Base-by-base conservation (phyloP, 92 coral and sea anemone species). In the Zoanthus solanderi region DNA sequence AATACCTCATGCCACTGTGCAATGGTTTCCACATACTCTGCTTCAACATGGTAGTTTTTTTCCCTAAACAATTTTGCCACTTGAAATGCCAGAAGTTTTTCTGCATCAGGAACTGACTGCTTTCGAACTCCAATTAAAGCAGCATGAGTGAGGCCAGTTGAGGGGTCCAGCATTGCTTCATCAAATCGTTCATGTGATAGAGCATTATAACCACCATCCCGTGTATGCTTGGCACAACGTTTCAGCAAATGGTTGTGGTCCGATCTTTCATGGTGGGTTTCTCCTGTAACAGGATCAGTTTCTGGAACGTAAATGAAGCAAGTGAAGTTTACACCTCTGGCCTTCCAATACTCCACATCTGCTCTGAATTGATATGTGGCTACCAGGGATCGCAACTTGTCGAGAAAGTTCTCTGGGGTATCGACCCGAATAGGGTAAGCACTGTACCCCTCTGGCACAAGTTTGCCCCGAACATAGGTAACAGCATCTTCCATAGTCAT, bases 91-190 rank as follows among this genome's bases (percentile, higher is more conserved):
- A 90, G 18, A 57, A 80, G 78, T 31, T 84, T 86, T 67, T 89
- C 92, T 5, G 92, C 89, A 78, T 90, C 92, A 1, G 79, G 85
- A 63, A 90, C 87, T 16, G 83, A 84, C 47, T 90, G 92, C 61
- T 82, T 90, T 18, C 93, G 1, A 4, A 31, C 76, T 14, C 90
- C 93, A 10, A 84, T 61, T 56, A 87, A 88, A 2, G 90, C 93
- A 5, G 90, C 87, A 86, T 86, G 84, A 4, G 93, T 87, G 23
- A 90, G 63, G 15, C 93, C 90, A 7, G 90, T 90, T 29, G 60
- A 29, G 30, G 84, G 85, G 68, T 79, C 42, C 2, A 9, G 52
- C 90, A 87, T 90, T 68, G 92, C 89, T 47, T 89, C 89, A 84
- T 84, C 89, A 77, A 84, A 90, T 34, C 84, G 37, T 50, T 82